Conservation (phyloP, 2,888 invertebrate genomes). For the Eurytoma californica region DNA sequence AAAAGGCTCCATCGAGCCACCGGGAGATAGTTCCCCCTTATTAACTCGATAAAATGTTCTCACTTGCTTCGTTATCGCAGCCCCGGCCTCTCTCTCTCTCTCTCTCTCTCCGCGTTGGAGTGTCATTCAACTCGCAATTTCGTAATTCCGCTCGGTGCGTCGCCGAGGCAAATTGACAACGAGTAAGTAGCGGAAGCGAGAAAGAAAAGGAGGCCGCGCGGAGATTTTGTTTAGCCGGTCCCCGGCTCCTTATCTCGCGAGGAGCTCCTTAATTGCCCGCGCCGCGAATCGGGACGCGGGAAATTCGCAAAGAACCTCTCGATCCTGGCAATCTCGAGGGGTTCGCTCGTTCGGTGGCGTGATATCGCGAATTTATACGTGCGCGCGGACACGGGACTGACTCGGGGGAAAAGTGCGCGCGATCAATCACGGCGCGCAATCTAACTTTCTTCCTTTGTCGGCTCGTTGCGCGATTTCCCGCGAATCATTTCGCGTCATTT, state of each 20-base stretch:
- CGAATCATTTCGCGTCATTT: background rate
- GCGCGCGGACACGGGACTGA: no score
- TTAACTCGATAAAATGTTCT: conserved; percentile 49
- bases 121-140: conserved; percentile 53
- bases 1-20: no score
- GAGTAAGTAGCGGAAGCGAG: conserved; percentile 44
- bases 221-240: conserved; percentile 38
- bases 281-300: no score
- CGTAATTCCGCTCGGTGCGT: conserved; percentile 30
- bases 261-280: no score
- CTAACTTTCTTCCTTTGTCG: conserved; percentile 5
- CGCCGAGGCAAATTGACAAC: conserved; percentile 38
- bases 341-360: background rate
- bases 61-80: conserved; percentile 46
- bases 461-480: conserved; percentile 11
- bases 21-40: conserved; percentile 37
- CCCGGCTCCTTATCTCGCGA: background rate
- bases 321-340: conserved; percentile 10
- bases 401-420: background rate
- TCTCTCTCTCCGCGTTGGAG: background rate
- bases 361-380: background rate
- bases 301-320: background rate
- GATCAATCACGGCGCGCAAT: background rate
- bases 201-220: background rate
- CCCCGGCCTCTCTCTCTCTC: background rate